Percentiles rank a stretch among this genome's conserved stretches.
These are phyloP conservation scores for Branchinecta lynchi DNA, from an alignment of 1,140 invertebrate species.

Conservation along the genomic window DNA sequence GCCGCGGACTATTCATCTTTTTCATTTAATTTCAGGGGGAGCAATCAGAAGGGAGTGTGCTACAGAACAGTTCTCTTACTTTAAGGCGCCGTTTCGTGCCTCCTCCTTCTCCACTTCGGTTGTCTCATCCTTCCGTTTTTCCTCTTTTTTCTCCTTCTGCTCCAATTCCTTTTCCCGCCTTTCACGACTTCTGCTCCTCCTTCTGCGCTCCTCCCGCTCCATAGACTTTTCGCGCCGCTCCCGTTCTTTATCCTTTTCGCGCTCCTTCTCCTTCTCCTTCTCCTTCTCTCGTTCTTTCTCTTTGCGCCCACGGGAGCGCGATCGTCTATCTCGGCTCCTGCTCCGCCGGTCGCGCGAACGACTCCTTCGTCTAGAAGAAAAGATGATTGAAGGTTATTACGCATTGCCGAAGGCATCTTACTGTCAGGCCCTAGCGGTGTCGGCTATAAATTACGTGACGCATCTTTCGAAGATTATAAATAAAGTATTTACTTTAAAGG, in stretches of 20 bases:
- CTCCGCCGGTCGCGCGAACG: not conserved
- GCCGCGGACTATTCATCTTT: too few species aligned
- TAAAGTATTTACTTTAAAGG: too few species aligned
- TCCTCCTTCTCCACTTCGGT: not conserved
- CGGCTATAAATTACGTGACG: too few species aligned
- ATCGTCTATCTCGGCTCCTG: not conserved
- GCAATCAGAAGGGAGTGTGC: too few species aligned
- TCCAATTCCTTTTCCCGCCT: not conserved
- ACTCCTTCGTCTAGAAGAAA: not conserved
- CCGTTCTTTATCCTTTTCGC: conserved; percentile 2
- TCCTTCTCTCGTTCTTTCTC: not conserved
- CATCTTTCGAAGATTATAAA: too few species aligned
- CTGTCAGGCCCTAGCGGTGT: too few species aligned
- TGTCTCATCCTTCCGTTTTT: not conserved
- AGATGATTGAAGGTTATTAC: too few species aligned
- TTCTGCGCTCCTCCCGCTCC: not conserved
- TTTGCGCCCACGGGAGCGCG: not conserved
- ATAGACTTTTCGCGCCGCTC: not conserved
- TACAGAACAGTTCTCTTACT: too few species aligned
- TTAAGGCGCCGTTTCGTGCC: not conserved
- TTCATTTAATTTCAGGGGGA: too few species aligned
- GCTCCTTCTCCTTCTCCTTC: not conserved
- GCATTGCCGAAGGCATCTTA: too few species aligned
- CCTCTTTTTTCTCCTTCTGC: not conserved
- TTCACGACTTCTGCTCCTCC: not conserved